Evolutionary conservation across 2,113 vertebrate genomes (phyloP), one percentile per base, ranked within the genome.

Genomic region (Rhadina sibilatrix): DNA sequence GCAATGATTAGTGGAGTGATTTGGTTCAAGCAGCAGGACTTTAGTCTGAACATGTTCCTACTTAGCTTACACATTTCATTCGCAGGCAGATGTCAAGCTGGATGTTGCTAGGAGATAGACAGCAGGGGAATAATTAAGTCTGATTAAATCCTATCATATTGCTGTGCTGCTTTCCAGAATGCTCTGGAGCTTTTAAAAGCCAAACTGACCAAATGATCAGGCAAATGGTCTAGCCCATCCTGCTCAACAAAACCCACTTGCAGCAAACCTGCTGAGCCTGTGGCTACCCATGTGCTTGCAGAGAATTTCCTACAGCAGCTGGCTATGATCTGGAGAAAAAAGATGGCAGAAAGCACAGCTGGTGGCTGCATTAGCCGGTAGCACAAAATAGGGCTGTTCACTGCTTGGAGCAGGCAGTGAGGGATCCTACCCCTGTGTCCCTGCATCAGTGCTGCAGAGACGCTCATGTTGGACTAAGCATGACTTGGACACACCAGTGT

Each of bases 61-160:
- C 89, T 94, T 87, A 83, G 74, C 88, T 95, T 92, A 91, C 64
- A 94, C 27, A 35, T 95, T 92, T 88, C 88, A 93, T 91, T 91
- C 1, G 19, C 84, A 87, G 93, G 89, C 95, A 96, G 95, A 96
- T 97, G 95, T 97, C 95, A 96, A 92, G 68, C 90, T 91, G 92
- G 89, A 96, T 94, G 92, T 94, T 96, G 96, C 96, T 94, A 97
- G 95, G 94, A 89, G 78, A 97, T 95, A 24, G 24, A 88, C 76
- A 90, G 88, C 89, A 91, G 87, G 87, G 90, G 87, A 96, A 89
- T 96, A 96, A 97, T 97, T 97, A 95, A 88, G 83, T 89, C 88
- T 92, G 94, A 94, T 97, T 96, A 93, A 97, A 96, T 93, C 89
- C 82, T 80, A 82, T 90, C 93, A 64, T 89, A 94, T 91, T 94